Percentiles rank a stretch among this genome's conserved stretches.
Evolutionary conservation across 2,888 invertebrate species (phyloP).

Genomic region (Neoitamus cyanurus): DNA sequence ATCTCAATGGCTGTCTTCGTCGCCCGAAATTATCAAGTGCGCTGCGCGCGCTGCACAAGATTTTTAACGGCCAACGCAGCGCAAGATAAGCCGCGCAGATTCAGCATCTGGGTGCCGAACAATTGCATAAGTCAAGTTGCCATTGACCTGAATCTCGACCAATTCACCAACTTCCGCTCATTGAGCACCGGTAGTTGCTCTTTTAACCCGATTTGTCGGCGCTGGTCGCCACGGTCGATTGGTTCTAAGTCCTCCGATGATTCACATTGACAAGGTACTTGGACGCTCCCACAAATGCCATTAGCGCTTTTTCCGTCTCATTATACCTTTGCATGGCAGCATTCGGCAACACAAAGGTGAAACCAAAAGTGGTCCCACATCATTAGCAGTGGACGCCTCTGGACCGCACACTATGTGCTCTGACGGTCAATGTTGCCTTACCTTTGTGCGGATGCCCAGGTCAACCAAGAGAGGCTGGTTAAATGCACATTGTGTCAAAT

Average conservation of each 20-base stretch:
- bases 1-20: background rate
- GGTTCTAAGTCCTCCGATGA: conserved; percentile 25
- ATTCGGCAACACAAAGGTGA: conserved; percentile 4
- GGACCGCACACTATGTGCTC: background rate
- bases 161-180: conserved; percentile 42
- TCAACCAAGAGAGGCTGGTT: background rate
- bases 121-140: conserved; percentile 37
- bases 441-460: background rate
- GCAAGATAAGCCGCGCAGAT: background rate
- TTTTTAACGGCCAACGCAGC: conserved; percentile 30
- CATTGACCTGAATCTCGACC: conserved; percentile 42
- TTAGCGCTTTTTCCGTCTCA: conserved; percentile 23
- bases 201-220: conserved; percentile 26
- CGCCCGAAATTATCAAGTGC: background rate
- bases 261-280: conserved; percentile 15
- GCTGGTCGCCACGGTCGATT: conserved; percentile 11
- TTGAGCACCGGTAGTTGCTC: conserved; percentile 30
- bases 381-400: background rate
- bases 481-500: background rate
- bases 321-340: background rate
- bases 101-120: conserved; percentile 18
- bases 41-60: conserved; percentile 3
- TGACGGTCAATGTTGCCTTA: conserved; percentile 8
- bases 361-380: conserved; percentile 6
- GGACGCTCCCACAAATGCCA: conserved; percentile 32